phyloP scores from a whole-genome alignment of 2,797 vertebrate genomes.

The Chiroxiphia lanceolata region DNA sequence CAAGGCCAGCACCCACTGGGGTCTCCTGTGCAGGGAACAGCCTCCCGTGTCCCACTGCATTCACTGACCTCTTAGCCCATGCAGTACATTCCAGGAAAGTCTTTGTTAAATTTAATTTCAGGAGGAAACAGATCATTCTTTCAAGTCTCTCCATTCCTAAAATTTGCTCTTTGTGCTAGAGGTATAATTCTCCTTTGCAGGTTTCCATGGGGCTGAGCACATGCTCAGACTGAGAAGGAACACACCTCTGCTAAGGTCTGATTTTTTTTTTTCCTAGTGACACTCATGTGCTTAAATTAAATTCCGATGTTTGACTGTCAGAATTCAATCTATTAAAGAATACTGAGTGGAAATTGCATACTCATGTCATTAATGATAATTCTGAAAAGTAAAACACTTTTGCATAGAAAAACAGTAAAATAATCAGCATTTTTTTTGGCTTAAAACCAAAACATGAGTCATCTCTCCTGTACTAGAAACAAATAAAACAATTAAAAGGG shows the following conservation, averaged over 20 bases:
- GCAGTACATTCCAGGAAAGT: rapidly evolving
- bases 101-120: neutral
- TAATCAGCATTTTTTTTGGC: neutral
- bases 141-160: neutral
- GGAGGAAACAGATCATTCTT: neutral
- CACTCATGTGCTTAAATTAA: neutral
- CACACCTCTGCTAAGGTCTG: neutral
- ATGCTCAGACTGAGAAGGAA: neutral
- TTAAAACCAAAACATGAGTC: neutral
- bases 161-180: neutral
- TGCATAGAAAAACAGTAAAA: neutral
- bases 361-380: neutral
- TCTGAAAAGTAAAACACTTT: neutral
- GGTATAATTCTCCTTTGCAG: neutral
- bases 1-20: rapidly evolving
- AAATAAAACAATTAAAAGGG: conserved; percentile 39
- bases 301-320: neutral
- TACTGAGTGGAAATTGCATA: neutral
- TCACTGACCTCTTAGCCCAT: neutral
- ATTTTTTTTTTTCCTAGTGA: neutral
- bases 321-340: neutral
- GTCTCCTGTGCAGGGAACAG: neutral
- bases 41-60: rapidly evolving
- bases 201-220: neutral
- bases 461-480: neutral